phyloP scores from a whole-genome alignment of 1,140 invertebrate genomes.

The Panonychus citri region DNA sequence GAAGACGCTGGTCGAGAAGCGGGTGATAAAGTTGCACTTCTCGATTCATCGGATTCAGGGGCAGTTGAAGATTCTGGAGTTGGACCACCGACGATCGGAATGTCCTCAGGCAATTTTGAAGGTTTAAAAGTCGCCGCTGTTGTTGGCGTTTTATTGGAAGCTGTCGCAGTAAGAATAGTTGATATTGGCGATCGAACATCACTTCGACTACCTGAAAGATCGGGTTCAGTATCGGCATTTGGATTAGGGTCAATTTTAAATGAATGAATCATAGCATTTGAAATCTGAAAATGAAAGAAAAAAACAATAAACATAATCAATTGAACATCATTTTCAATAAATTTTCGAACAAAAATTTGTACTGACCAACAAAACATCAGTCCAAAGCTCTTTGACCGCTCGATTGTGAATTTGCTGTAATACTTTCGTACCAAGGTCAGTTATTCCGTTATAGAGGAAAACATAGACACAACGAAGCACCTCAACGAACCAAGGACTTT shows the following conservation, averaged over 20 bases:
- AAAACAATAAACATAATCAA: no score
- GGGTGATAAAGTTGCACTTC: no score
- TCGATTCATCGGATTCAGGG: no score
- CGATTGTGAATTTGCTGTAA: slow-evolving; percentile 61
- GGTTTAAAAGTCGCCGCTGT: slow-evolving; percentile 89
- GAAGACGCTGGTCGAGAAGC: no score
- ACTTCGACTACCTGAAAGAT: slow-evolving; percentile 45
- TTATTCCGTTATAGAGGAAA: slow-evolving; percentile 25
- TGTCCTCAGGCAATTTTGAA: slow-evolving; percentile 59
- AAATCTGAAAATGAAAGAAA: slow-evolving; percentile 28
- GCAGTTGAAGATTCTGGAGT: no score
- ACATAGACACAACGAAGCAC: slow-evolving; percentile 23
- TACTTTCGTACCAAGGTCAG: slow-evolving; percentile 26
- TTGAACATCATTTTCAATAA: no score
- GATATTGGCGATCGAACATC: slow-evolving; percentile 50
- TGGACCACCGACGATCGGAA: slow-evolving; percentile 19
- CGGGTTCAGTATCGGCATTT: slow-evolving; percentile 45
- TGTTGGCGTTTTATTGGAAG: slow-evolving; percentile 42
- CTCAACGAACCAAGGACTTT: slow-evolving; percentile 34
- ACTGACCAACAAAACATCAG: slow-evolving; percentile 52
- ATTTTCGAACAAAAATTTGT: no score
- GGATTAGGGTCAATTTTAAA: slow-evolving; percentile 36
- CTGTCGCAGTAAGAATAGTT: slow-evolving; percentile 21
- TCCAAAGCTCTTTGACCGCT: slow-evolving; percentile 58
- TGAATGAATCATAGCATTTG: slow-evolving; percentile 66